phyloP scores from a whole-genome alignment of 2,797 vertebrate genomes.

The Paguma larvata region DNA sequence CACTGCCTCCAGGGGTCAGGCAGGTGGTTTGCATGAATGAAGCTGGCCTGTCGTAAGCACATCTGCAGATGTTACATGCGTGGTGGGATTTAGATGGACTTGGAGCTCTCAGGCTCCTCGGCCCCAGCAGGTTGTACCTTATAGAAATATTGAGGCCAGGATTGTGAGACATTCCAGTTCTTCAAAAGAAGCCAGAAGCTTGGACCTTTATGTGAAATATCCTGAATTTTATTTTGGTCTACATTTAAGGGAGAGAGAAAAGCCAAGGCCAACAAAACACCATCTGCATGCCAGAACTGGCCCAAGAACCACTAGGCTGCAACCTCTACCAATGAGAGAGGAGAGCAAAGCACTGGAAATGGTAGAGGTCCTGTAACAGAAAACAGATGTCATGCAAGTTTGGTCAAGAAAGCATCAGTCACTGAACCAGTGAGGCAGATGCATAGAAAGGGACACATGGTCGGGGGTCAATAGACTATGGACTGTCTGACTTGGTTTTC shows the following conservation, averaged over 20 bases:
- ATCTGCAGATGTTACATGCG: background rate
- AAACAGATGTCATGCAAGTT: background rate
- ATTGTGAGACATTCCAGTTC: background rate
- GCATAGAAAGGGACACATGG: background rate
- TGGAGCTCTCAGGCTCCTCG: background rate
- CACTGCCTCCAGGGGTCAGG: background rate
- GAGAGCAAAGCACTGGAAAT: background rate
- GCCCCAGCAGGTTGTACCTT: background rate
- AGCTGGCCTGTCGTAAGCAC: background rate
- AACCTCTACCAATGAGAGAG: background rate
- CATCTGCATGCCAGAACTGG: background rate
- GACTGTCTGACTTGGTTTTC: background rate
- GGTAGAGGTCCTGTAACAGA: background rate
- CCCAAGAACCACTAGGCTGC: background rate
- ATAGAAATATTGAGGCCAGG: background rate
- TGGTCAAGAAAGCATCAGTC: background rate
- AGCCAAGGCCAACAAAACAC: background rate
- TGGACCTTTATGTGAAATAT: constrained; percentile 19
- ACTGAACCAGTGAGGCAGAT: background rate
- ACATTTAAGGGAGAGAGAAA: background rate
- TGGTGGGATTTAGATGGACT: background rate
- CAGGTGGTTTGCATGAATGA: background rate
- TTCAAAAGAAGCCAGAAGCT: constrained; percentile 59
- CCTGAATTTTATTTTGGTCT: constrained; percentile 43
- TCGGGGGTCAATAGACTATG: background rate